Conservation (phyloP, 2,888 invertebrate species). For the Eurytoma adleriae region DNA sequence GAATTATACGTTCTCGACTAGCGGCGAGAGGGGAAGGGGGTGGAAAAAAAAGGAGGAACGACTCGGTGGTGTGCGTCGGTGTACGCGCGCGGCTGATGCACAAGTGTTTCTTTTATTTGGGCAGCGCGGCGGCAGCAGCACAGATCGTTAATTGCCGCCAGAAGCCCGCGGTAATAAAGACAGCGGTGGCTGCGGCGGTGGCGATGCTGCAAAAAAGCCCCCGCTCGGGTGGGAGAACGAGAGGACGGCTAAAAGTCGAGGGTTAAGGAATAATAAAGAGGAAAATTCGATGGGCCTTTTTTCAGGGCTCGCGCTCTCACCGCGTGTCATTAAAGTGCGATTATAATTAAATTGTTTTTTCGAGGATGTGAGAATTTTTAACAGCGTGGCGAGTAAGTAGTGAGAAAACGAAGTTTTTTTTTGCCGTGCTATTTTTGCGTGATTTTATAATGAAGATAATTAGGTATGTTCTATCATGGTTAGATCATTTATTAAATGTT, state of each 20-base stretch:
- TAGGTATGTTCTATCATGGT: too few species aligned
- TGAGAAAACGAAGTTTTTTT: not conserved
- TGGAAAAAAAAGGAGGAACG: not conserved
- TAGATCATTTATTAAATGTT: too few species aligned
- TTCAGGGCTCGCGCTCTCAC: not conserved
- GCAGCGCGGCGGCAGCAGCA: slow-evolving; percentile 16
- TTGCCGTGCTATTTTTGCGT: too few species aligned
- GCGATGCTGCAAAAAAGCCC: slow-evolving; percentile 27
- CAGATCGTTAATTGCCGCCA: slow-evolving; percentile 62
- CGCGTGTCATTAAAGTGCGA: slow-evolving; percentile 29
- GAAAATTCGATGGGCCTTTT: slow-evolving; percentile 28
- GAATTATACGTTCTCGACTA: slow-evolving; percentile 47
- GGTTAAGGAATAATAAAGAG: slow-evolving; percentile 32
- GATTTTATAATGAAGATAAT: too few species aligned
- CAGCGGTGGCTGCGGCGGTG: slow-evolving; percentile 27
- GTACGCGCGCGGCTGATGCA: slow-evolving; percentile 15
- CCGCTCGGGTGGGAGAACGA: not conserved
- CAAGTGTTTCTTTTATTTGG: slow-evolving; percentile 60
- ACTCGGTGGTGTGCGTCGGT: not conserved
- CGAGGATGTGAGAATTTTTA: not conserved
- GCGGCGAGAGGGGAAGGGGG: not conserved
- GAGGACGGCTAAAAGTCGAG: slow-evolving; percentile 21
- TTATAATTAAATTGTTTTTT: slow-evolving; percentile 40
- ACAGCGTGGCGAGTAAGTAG: too few species aligned
- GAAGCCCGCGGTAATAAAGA: slow-evolving; percentile 59